Percentiles rank a stretch among this genome's conserved stretches.
These are phyloP conservation scores for Penaeus chinensis DNA, from an alignment of 1,140 invertebrate species.

Conservation along the genomic window DNA sequence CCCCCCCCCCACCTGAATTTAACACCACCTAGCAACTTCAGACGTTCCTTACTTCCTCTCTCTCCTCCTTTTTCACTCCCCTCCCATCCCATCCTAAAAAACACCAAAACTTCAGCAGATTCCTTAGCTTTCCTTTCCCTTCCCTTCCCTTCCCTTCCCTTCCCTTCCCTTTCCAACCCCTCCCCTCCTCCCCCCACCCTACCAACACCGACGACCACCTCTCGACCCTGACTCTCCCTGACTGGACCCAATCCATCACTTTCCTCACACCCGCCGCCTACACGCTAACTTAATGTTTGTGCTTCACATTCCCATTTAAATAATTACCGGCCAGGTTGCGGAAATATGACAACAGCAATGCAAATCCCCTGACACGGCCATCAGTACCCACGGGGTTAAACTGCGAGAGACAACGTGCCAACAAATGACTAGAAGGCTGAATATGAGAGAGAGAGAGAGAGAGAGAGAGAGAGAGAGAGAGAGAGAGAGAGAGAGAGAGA, in stretches of 20 bases:
- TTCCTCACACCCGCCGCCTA: no score
- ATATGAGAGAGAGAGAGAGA: constrained; percentile 25
- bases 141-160: background rate
- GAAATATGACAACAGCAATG: constrained; percentile 5
- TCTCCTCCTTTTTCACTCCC: no score
- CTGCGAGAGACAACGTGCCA: constrained; percentile 1
- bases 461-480: background rate
- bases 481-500: background rate
- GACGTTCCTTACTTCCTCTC: no score
- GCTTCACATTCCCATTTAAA: background rate
- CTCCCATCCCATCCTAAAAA: no score
- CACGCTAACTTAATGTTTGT: no score
- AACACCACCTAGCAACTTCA: no score
- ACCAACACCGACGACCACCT: background rate
- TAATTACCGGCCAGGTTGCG: constrained; percentile 1
- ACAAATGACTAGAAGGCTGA: background rate
- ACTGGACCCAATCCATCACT: no score
- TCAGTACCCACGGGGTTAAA: background rate
- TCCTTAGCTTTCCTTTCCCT: no score
- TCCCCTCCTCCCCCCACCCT: background rate
- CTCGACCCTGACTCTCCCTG: no score
- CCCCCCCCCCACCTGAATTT: no score
- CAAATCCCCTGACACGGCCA: background rate
- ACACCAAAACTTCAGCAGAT: no score
- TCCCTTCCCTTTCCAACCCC: no score